A percentile compares a stretch with the other conserved stretches of the same genome.
Evolutionary conservation across 2,113 vertebrate species (phyloP).

Genomic region (Pleuronectes platessa): DNA sequence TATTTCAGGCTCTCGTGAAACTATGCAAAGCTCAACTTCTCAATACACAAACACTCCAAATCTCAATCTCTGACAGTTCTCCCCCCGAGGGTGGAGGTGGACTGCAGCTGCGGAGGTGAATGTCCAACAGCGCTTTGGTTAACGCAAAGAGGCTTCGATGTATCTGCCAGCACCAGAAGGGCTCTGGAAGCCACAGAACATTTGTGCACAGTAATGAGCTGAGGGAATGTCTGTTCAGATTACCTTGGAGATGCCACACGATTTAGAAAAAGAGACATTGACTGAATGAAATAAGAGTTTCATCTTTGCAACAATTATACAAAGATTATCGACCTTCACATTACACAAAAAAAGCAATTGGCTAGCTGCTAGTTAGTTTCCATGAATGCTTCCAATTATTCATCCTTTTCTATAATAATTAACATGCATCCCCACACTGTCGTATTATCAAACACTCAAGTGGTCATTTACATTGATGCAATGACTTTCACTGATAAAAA

Average conservation of each 20-base stretch:
- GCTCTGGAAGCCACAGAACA: not conserved
- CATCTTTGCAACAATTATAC: not conserved
- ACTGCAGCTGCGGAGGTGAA: not conserved
- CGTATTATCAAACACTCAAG: no score
- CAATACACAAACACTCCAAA: conserved; percentile 11
- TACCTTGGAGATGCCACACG: not conserved
- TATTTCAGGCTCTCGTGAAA: conserved; percentile 41
- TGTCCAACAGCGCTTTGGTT: not conserved
- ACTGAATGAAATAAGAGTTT: not conserved
- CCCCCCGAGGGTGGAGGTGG: not conserved
- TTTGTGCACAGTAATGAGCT: not conserved
- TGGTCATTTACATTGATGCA: no score
- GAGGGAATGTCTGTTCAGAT: not conserved
- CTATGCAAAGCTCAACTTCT: conserved; percentile 26
- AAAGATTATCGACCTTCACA: not conserved
- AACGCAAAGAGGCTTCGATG: not conserved
- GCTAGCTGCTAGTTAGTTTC: not conserved
- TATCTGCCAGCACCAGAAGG: not conserved
- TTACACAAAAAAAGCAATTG: not conserved
- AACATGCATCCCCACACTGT: not conserved
- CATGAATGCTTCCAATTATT: not conserved
- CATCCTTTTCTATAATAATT: not conserved
- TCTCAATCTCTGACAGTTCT: not conserved
- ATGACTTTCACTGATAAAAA: no score
- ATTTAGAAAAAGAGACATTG: not conserved